Base-by-base conservation (phyloP, 2,797 vertebrate species). In the Potorous gilbertii region DNA sequence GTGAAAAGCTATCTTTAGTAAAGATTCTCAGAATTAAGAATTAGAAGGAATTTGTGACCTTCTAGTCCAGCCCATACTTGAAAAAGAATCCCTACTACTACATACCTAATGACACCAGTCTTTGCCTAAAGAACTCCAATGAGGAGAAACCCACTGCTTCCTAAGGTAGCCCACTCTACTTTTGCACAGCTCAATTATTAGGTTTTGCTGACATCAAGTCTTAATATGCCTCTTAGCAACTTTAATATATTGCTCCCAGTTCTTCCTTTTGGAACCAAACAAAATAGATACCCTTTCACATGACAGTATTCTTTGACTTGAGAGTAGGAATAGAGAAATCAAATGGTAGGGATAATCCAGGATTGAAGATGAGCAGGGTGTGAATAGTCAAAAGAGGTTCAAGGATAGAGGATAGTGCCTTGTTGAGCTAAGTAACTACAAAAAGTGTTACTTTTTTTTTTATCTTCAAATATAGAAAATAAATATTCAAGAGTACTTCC, bases 401-500 rank as follows among this genome's bases (percentile, higher is more conserved):
- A 28, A 87, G 24, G 74, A 12, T 28, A 9, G 40, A 87, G 3
- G 10, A 27, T 24, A 87, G 27, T 97, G 1, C 94, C 28, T 66
- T 92, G 40, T 97, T 94, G 54, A 74, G 93, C 97, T 93, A 50
- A 91, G 4, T 97, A 94, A 96, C 96, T 97, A 56, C 87, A 96
- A 95, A 24, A 95, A 92, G 57, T 94, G 93, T 97, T 94, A 97
- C 96, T 66, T 94, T 91, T 97, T 93, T 96, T 57, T 97, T 96
- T 93, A 21, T 94, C 98, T 97, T 97, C 98, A 96, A 91, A 97
- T 98, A 90, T 95, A 99, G 99, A 99, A 99, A 98, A 99, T 99
- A 91, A 99, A 98, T 98, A 98, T 99, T 97, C 99, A 99, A 90
- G 99, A 99, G 92, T 99, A 99, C 98, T 99, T 99, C 96, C 99